A percentile compares a stretch with the other conserved stretches of the same genome.
phyloP scores from a whole-genome alignment of 2,797 vertebrate species.

The Serranus cabrilla region DNA sequence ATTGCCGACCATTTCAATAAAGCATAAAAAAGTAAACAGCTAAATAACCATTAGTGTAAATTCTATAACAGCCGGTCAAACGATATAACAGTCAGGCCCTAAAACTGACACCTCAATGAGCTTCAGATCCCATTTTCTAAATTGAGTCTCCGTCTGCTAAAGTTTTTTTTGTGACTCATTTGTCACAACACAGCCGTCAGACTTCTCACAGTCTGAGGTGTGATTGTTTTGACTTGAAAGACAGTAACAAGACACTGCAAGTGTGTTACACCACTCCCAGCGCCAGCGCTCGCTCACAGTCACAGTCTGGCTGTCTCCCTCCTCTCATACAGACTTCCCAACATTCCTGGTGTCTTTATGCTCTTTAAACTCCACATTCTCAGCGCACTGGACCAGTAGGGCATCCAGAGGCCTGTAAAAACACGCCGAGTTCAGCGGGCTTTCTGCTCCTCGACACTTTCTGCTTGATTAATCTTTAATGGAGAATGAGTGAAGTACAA shows the following conservation, averaged over 20 bases:
- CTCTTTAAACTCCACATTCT: slow-evolving; percentile 67
- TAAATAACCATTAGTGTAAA: too few species aligned
- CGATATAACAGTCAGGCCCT: too few species aligned
- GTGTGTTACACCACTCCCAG: slow-evolving; percentile 40
- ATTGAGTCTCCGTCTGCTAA: neutral
- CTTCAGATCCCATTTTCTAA: slow-evolving; percentile 1
- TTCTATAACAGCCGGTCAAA: too few species aligned
- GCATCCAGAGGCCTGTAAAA: slow-evolving; percentile 69
- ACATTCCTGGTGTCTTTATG: slow-evolving; percentile 71
- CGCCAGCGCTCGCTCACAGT: neutral
- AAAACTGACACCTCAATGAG: neutral
- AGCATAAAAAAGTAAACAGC: too few species aligned
- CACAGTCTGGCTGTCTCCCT: slow-evolving; percentile 13
- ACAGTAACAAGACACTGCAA: slow-evolving; percentile 34
- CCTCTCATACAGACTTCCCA: slow-evolving; percentile 36
- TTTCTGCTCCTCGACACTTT: slow-evolving; percentile 66
- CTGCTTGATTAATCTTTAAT: slow-evolving; percentile 79
- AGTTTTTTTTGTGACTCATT: slow-evolving; percentile 10
- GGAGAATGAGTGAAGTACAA: slow-evolving; percentile 58
- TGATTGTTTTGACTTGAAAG: slow-evolving; percentile 52
- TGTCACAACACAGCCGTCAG: slow-evolving; percentile 9
- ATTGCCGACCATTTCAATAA: too few species aligned
- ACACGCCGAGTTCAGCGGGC: slow-evolving; percentile 57
- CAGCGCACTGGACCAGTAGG: slow-evolving; percentile 56
- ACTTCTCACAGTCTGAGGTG: slow-evolving; percentile 36